Evolutionary conservation across 2,113 vertebrate species (phyloP).

Genomic region (Psittacula cyanocephala): DNA sequence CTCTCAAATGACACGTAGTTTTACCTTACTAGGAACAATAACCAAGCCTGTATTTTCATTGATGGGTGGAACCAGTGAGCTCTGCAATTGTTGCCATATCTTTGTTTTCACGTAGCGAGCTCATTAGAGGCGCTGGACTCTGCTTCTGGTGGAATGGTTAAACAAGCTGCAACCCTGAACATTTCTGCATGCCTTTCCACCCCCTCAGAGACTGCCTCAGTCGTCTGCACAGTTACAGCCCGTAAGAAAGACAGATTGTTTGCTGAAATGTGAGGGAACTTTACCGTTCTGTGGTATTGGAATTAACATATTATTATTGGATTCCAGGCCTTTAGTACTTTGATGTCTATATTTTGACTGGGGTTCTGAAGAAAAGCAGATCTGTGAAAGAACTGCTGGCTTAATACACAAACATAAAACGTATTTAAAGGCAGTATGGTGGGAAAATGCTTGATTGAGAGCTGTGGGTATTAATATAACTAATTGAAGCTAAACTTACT

Average conservation of each 20-base stretch:
- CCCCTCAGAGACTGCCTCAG: constrained; percentile 60
- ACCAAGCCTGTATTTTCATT: constrained; percentile 18
- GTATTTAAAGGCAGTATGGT: constrained; percentile 24
- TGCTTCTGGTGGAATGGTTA: constrained; percentile 48
- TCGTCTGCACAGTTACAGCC: constrained; percentile 32
- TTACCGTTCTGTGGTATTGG: constrained; percentile 44
- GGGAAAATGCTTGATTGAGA: constrained; percentile 33
- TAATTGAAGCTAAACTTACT: constrained; percentile 27
- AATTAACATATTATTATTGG: constrained; percentile 66
- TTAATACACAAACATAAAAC: constrained; percentile 46
- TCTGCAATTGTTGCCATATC: constrained; percentile 25
- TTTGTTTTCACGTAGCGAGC: constrained; percentile 59
- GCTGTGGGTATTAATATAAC: constrained; percentile 36
- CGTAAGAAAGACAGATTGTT: constrained; percentile 36
- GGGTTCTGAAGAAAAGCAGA: constrained; percentile 41
- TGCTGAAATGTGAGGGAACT: constrained; percentile 56
- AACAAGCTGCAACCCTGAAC: constrained; percentile 59
- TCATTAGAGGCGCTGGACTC: constrained; percentile 31
- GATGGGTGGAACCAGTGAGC: background rate
- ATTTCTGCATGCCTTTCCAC: constrained; percentile 42
- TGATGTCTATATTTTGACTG: constrained; percentile 56
- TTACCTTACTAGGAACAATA: constrained; percentile 41
- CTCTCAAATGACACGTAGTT: constrained; percentile 35
- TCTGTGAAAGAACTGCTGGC: constrained; percentile 49
- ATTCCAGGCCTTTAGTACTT: constrained; percentile 35